phyloP scores from a whole-genome alignment of 2,888 invertebrate species.

The Apodemia mormo region DNA sequence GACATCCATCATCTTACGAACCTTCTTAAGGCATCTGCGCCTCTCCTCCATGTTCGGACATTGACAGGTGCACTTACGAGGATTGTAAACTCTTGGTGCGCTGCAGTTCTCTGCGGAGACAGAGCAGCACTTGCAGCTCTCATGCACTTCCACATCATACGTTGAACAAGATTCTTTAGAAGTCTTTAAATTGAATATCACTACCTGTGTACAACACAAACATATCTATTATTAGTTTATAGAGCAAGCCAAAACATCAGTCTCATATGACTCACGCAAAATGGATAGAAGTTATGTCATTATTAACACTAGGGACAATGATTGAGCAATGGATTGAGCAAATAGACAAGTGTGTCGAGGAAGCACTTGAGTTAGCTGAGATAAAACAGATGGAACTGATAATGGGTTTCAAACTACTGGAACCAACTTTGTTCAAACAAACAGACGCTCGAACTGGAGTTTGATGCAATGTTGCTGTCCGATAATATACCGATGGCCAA shows the following conservation, averaged over 20 bases:
- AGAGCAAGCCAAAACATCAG: constrained; percentile 29
- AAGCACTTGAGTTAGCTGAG: constrained; percentile 48
- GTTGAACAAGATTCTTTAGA: constrained; percentile 65
- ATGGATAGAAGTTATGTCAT: constrained; percentile 49
- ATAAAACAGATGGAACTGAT: constrained; percentile 50
- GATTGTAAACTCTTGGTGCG: constrained; percentile 60
- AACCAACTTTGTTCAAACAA: constrained; percentile 15
- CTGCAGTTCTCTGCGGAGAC: constrained; percentile 54
- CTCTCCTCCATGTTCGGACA: constrained; percentile 70
- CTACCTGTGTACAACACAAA: constrained; percentile 53
- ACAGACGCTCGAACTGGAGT: not conserved
- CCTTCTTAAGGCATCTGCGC: constrained; percentile 67
- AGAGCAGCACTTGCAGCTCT: constrained; percentile 64
- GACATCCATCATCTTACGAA: constrained; percentile 78
- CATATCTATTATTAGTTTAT: constrained; percentile 27
- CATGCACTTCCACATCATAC: constrained; percentile 65
- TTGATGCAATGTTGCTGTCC: constrained; percentile 17
- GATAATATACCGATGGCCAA: not conserved
- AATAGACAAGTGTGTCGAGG: constrained; percentile 66
- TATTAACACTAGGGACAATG: constrained; percentile 53
- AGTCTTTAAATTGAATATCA: constrained; percentile 65
- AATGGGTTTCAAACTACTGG: constrained; percentile 28
- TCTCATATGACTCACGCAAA: constrained; percentile 28
- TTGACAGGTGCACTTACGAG: constrained; percentile 78
- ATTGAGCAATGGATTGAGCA: constrained; percentile 46